Conservation (phyloP, 2,888 invertebrate species). For the Polydrusus tereticollis region DNA sequence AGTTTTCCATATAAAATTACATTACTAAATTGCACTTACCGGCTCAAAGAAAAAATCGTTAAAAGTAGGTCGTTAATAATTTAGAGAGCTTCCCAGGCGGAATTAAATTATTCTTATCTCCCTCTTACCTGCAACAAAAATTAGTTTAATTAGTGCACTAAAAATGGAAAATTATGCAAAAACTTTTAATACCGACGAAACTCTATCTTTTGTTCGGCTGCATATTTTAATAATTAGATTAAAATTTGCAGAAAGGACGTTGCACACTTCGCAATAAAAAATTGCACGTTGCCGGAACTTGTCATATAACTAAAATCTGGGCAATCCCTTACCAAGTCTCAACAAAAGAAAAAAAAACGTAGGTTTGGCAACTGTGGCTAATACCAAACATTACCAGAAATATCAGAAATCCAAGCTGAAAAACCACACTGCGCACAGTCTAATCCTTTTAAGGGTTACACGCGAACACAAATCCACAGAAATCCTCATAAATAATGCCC, state of each 20-base stretch:
- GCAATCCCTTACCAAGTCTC: too few species aligned
- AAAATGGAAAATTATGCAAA: slow-evolving; percentile 36
- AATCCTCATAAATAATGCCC: slow-evolving; percentile 15
- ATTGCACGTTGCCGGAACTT: too few species aligned
- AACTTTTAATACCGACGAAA: background rate
- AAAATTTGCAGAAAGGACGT: background rate
- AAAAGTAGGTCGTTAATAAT: background rate
- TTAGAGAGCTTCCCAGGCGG: background rate
- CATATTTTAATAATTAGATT: background rate
- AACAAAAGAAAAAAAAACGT: too few species aligned
- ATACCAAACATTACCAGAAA: background rate
- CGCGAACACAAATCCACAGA: slow-evolving; percentile 4
- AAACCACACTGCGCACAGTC: background rate
- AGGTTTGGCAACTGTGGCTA: background rate
- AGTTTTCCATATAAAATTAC: too few species aligned
- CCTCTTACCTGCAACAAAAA: slow-evolving; percentile 36
- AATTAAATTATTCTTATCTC: slow-evolving; percentile 7
- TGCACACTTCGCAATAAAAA: too few species aligned
- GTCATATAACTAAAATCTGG: too few species aligned
- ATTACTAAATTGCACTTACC: too few species aligned
- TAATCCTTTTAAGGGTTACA: slow-evolving; percentile 9
- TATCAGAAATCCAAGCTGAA: slow-evolving; percentile 5
- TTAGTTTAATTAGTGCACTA: slow-evolving; percentile 33
- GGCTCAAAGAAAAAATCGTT: background rate
- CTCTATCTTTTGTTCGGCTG: background rate